Percentiles rank a stretch among this genome's conserved stretches.
phyloP scores from a whole-genome alignment of 2,888 invertebrate genomes.

The Euplexia lucipara region DNA sequence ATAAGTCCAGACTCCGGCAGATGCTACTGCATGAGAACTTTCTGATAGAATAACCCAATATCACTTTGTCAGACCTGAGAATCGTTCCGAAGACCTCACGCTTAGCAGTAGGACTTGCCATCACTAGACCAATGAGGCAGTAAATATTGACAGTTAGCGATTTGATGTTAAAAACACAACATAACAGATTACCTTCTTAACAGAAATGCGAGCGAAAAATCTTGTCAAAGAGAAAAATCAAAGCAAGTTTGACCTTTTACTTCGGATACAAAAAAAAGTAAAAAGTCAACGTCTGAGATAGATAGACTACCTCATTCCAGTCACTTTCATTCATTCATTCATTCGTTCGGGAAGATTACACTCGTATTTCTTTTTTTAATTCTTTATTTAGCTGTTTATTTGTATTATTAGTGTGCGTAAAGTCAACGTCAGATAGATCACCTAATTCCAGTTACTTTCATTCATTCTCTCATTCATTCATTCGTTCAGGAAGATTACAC shows the following conservation, averaged over 20 bases:
- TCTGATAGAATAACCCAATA: too few relatives aligned
- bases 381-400: conserved; percentile 24
- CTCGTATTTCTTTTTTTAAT: conserved; percentile 42
- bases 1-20: too few relatives aligned
- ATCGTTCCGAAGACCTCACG: too few relatives aligned
- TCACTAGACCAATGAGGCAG: too few relatives aligned
- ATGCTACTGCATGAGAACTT: too few relatives aligned
- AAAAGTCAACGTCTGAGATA: conserved; percentile 21
- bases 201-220: not conserved
- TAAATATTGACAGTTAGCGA: too few relatives aligned
- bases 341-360: conserved; percentile 17
- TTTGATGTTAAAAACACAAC: too few relatives aligned
- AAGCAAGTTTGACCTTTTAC: not conserved
- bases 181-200: too few relatives aligned
- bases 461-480: conserved; percentile 24
- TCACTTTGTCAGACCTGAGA: too few relatives aligned
- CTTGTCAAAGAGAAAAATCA: not conserved
- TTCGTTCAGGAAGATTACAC: conserved; percentile 5
- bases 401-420: conserved; percentile 31
- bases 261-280: conserved; percentile 1
- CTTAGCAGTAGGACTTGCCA: too few relatives aligned
- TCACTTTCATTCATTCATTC: conserved; percentile 20
- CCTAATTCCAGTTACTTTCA: too few relatives aligned
- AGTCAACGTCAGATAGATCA: too few relatives aligned
- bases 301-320: conserved; percentile 29